These are phyloP conservation scores for Trichopoda pennipes DNA, from an alignment of 2,888 invertebrate species.

Conservation along the genomic window DNA sequence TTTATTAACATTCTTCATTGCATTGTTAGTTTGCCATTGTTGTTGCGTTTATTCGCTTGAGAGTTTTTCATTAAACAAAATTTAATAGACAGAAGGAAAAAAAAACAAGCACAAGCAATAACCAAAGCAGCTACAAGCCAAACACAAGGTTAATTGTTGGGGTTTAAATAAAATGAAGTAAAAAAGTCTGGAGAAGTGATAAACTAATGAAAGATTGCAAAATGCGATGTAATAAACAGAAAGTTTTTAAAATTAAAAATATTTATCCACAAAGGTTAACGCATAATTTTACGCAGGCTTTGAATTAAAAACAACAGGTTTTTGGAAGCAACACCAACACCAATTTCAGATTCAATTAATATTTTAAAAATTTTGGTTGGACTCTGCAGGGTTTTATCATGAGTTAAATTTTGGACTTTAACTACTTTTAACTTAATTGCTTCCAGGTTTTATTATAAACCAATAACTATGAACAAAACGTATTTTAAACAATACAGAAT, in stretches of 20 bases:
- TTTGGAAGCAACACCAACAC: too few species aligned
- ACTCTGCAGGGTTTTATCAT: too few species aligned
- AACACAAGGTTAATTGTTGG: conserved; percentile 55
- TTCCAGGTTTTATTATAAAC: too few species aligned
- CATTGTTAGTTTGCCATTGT: too few species aligned
- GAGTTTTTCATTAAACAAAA: not conserved
- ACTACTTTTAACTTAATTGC: too few species aligned
- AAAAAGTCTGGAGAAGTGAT: conserved; percentile 18
- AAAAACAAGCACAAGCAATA: conserved; percentile 34
- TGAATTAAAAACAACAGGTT: too few species aligned
- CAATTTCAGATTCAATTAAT: too few species aligned
- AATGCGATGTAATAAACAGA: conserved; percentile 6
- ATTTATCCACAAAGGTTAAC: not conserved
- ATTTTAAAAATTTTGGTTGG: too few species aligned
- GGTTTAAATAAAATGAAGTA: conserved; percentile 17
- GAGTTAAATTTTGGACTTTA: too few species aligned
- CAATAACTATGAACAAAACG: too few species aligned
- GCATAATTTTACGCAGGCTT: too few species aligned
- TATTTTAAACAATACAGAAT: too few species aligned
- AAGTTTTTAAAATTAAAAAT: conserved; percentile 12
- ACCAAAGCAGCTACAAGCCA: conserved; percentile 14
- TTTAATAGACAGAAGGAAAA: conserved; percentile 11
- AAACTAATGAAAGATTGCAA: conserved; percentile 24
- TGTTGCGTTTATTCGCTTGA: conserved; percentile 35
- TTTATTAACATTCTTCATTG: conserved; percentile 6